Percentiles rank a stretch among this genome's conserved stretches.
These are phyloP conservation scores for Drosophila meridionalis DNA, from an alignment of 2,888 invertebrate genomes.

Conservation along the genomic window DNA sequence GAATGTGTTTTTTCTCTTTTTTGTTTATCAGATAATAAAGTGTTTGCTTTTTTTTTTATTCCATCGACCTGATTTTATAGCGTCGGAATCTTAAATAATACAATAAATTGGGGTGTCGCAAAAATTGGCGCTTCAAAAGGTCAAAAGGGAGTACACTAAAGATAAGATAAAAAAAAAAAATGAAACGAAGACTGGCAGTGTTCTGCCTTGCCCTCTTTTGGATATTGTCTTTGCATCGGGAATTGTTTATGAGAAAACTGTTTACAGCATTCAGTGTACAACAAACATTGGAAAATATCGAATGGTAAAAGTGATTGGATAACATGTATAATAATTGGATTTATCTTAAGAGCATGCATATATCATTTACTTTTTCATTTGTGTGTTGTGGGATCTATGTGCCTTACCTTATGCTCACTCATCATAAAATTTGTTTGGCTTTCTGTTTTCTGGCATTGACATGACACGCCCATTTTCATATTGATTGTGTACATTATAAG, in stretches of 20 bases:
- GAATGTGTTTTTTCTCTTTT: slow-evolving; percentile 4
- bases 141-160: slow-evolving; percentile 36
- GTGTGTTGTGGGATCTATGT: slow-evolving; percentile 62
- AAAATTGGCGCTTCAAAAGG: slow-evolving; percentile 41
- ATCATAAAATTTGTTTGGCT: slow-evolving; percentile 79
- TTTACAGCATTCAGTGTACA: slow-evolving; percentile 64
- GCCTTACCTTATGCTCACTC: slow-evolving; percentile 85
- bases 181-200: slow-evolving; percentile 32
- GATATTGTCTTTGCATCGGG: slow-evolving; percentile 42
- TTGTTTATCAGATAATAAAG: slow-evolving; percentile 10
- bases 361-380: slow-evolving; percentile 53
- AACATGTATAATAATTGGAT: slow-evolving; percentile 48
- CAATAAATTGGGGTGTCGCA: slow-evolving; percentile 44
- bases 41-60: not conserved
- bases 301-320: slow-evolving; percentile 57
- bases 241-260: slow-evolving; percentile 54
- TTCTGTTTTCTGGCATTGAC: slow-evolving; percentile 75
- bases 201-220: slow-evolving; percentile 31
- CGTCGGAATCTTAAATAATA: slow-evolving; percentile 39
- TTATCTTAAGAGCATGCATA: slow-evolving; percentile 62
- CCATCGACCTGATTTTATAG: slow-evolving; percentile 40
- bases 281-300: slow-evolving; percentile 54
- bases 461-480: slow-evolving; percentile 61
- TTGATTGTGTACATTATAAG: slow-evolving; percentile 29
- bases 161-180: slow-evolving; percentile 12